Evolutionary conservation across 2,888 invertebrate species (phyloP).

Genomic region (Tiliacea aurago): DNA sequence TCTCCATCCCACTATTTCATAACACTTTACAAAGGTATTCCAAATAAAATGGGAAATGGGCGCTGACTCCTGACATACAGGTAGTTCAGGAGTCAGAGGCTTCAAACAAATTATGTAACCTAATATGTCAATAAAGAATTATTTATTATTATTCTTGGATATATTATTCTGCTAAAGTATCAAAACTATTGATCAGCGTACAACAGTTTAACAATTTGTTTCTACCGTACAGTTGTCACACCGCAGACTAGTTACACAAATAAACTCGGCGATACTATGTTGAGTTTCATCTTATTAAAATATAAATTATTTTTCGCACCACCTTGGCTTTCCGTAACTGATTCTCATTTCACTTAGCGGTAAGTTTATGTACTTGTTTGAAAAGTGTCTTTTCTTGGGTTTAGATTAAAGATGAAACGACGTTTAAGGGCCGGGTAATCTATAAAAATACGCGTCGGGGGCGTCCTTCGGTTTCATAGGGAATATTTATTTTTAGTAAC

Average conservation of each 20-base stretch:
- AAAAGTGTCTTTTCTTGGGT: conserved; percentile 1
- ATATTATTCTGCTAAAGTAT: conserved; percentile 62
- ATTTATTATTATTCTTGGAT: no score
- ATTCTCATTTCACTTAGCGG: conserved; percentile 54
- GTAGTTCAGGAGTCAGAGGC: no score
- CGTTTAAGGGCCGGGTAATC: no score
- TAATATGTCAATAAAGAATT: no score
- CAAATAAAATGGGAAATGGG: no score
- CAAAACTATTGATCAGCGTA: conserved; percentile 61
- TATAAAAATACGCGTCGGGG: no score
- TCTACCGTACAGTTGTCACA: conserved; percentile 70
- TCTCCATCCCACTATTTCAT: no score
- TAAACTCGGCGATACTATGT: conserved; percentile 69
- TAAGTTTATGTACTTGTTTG: conserved; percentile 31
- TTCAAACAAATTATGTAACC: no score
- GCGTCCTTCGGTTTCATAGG: no score
- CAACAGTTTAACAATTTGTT: conserved; percentile 77
- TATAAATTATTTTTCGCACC: conserved; percentile 66
- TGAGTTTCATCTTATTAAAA: conserved; percentile 69
- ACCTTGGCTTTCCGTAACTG: conserved; percentile 48
- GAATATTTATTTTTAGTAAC: no score
- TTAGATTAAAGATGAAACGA: background rate
- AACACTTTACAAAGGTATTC: no score
- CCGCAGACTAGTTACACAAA: conserved; percentile 82
- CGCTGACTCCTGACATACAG: no score